Base-by-base conservation (phyloP, 2,113 vertebrate species). In the Bucco capensis region DNA sequence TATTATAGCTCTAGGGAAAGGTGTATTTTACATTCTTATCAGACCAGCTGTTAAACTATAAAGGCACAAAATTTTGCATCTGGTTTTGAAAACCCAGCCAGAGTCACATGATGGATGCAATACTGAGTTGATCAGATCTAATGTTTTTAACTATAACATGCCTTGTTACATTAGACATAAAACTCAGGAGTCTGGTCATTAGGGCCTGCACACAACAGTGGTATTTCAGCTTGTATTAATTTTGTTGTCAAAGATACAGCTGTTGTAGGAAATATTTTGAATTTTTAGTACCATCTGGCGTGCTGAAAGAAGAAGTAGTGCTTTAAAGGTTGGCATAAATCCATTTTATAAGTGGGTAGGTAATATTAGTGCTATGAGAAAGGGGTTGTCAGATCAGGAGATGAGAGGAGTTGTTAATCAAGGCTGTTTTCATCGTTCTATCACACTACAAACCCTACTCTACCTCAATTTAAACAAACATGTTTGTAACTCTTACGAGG, bases 221-320 rank as follows among this genome's bases (percentile, higher is more conserved):
- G 84, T 92, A 92, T 96, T 96, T 94, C 2, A 3, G 77, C 73
- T 89, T 90, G 88, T 97, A 97, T 98, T 98, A 98, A 97, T 97
- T 98, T 98, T 98, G 97, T 98, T 98, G 98, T 98, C 96, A 96
- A 94, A 97, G 88, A 96, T 96, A 98, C 98, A 98, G 98, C 98
- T 98, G 98, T 97, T 96, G 85, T 54, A 96, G 94, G 94, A 97
- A 97, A 97, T 96, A 97, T 97, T 95, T 97, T 96, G 96, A 97
- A 97, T 97, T 97, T 97, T 96, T 94, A 75, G 93, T 96, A 95
- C 98, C 98, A 98, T 98, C 98, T 98, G 98, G 98, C 93, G 91
- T 92, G 97, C 75, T 94, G 81, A 97, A 98, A 97, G 95, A 92
- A 94, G 90, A 94, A 97, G 89, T 86, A 97, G 76, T 94, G 71